Conservation (phyloP, 2,888 invertebrate species). For the Vannuccia rotundouncinata region DNA sequence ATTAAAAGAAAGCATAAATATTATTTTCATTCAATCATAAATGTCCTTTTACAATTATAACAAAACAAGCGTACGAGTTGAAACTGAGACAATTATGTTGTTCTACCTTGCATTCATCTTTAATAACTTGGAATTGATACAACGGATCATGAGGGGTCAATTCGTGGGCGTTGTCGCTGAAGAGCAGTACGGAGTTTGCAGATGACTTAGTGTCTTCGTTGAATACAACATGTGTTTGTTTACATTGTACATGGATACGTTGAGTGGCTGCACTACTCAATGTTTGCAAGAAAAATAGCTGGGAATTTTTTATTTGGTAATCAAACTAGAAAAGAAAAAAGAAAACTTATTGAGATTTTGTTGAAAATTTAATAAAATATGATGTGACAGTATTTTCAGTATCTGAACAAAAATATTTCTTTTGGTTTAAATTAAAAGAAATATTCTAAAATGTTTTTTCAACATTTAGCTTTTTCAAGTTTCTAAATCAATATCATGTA, state of each 20-base stretch:
- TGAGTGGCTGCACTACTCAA: background rate
- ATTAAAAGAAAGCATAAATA: too few species aligned
- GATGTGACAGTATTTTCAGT: too few species aligned
- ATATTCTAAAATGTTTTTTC: too few species aligned
- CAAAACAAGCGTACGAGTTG: too few species aligned
- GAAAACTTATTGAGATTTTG: background rate
- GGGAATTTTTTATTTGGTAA: background rate
- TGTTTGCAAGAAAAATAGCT: background rate
- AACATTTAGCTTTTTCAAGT: too few species aligned
- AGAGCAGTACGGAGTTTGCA: background rate
- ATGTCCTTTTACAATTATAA: too few species aligned
- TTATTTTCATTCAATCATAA: too few species aligned
- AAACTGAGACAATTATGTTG: too few species aligned
- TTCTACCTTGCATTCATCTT: conserved; percentile 24
- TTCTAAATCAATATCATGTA: too few species aligned
- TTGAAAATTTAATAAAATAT: too few species aligned
- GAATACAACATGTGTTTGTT: background rate
- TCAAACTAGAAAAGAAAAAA: background rate
- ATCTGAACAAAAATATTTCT: too few species aligned
- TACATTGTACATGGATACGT: background rate
- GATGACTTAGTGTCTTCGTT: background rate
- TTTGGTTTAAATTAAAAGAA: too few species aligned
- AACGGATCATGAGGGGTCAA: background rate
- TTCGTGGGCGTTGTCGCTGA: background rate
- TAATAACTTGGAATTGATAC: background rate